Conservation (phyloP, 2,797 vertebrate species). For the Gymnoscopelus microlampas region DNA sequence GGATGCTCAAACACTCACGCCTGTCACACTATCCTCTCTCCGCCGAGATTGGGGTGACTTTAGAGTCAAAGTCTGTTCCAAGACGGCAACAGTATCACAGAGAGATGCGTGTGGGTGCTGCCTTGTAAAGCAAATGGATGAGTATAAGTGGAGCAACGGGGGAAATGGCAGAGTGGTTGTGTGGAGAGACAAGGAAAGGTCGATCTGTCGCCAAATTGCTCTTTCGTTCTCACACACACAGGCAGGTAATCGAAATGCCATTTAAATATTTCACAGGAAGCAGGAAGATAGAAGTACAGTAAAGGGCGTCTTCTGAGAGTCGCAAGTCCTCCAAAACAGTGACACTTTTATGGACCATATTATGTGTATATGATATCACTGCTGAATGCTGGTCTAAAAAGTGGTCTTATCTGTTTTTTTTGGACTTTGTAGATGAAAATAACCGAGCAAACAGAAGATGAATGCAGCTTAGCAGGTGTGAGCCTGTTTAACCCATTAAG, state of each 20-base stretch:
- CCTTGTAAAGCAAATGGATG: slow-evolving; percentile 17
- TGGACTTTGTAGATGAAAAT: too few species aligned
- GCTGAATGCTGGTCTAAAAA: neutral
- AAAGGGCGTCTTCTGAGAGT: slow-evolving; percentile 30
- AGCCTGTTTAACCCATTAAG: too few species aligned
- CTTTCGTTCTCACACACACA: slow-evolving; percentile 37
- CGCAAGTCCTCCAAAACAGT: slow-evolving; percentile 23
- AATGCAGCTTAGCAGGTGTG: too few species aligned
- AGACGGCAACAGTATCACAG: slow-evolving; percentile 9
- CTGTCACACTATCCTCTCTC: slow-evolving; percentile 10
- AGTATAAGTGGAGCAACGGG: neutral
- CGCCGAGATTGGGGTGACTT: slow-evolving; percentile 13
- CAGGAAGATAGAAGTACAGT: slow-evolving; percentile 36
- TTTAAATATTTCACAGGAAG: slow-evolving; percentile 45
- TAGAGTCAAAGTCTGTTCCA: slow-evolving; percentile 22
- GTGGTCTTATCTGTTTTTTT: too few species aligned
- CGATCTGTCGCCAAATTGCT: slow-evolving; percentile 52
- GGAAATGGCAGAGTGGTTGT: slow-evolving; percentile 3
- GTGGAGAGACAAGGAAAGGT: slow-evolving; percentile 44
- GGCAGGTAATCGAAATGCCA: slow-evolving; percentile 51
- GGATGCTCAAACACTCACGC: neutral
- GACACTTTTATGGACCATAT: slow-evolving; percentile 23
- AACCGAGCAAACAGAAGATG: too few species aligned
- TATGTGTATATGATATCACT: slow-evolving; percentile 16
- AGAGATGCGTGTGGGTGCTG: neutral